A percentile compares a stretch with the other conserved stretches of the same genome.
Conservation (phyloP, 2,113 vertebrate species). For the Meleagris gallopavo region DNA sequence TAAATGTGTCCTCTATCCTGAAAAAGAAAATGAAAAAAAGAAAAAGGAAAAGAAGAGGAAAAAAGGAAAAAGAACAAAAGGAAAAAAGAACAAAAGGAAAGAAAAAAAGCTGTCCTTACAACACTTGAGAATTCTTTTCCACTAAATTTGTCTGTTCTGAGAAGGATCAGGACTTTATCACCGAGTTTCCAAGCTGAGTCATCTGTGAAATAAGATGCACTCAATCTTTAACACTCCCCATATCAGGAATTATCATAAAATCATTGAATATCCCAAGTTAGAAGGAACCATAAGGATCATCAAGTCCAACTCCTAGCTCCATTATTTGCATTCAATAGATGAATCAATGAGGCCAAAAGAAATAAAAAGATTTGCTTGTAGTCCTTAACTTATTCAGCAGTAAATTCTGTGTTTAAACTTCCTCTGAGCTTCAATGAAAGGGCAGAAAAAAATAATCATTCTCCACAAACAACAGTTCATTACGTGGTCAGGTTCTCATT, state of each 20-base stretch:
- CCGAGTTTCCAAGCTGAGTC: not conserved
- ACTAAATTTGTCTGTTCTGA: too few relatives aligned
- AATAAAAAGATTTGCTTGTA: not conserved
- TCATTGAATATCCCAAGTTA: too few relatives aligned
- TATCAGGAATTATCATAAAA: not conserved
- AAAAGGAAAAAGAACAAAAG: too few relatives aligned
- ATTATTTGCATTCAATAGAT: rapidly evolving
- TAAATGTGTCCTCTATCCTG: not conserved
- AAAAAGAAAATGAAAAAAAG: not conserved
- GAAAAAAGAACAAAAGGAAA: not conserved
- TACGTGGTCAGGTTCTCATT: not conserved
- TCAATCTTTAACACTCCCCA: not conserved
- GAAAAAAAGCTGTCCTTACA: not conserved
- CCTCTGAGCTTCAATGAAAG: not conserved
- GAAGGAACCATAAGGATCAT: too few relatives aligned
- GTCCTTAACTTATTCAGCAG: not conserved
- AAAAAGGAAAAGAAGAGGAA: too few relatives aligned
- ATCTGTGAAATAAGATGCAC: not conserved
- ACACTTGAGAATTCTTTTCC: not conserved
- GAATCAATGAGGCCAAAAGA: not conserved
- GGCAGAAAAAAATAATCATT: not conserved
- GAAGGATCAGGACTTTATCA: not conserved
- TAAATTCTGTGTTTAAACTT: not conserved
- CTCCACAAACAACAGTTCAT: not conserved
- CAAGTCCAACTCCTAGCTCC: too few relatives aligned